A percentile compares a stretch with the other conserved stretches of the same genome.
Evolutionary conservation across 2,888 invertebrate genomes (phyloP).

Genomic region (Dryococelus australis): DNA sequence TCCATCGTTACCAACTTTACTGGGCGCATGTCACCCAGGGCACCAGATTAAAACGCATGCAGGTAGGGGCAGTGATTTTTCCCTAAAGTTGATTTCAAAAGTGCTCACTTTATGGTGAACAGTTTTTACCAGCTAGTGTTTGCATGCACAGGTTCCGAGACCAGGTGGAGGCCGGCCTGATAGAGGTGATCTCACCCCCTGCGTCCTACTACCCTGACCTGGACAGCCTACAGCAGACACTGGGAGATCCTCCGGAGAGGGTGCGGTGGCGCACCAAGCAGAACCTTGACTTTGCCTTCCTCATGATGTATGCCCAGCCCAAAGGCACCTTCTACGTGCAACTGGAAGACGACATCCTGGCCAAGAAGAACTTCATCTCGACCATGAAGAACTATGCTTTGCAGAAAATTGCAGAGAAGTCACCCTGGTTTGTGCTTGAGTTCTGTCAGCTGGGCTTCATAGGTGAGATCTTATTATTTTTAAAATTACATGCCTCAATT

Average conservation of each 20-base stretch:
- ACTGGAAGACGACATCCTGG: slow-evolving; percentile 93
- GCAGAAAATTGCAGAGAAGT: slow-evolving; percentile 75
- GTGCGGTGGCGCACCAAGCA: slow-evolving; percentile 94
- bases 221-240: slow-evolving; percentile 74
- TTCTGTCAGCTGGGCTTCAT: slow-evolving; percentile 95
- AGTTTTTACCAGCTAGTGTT: too few species aligned
- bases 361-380: slow-evolving; percentile 82
- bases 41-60: too few species aligned
- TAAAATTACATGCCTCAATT: neutral
- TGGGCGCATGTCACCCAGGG: too few species aligned
- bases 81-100: too few species aligned
- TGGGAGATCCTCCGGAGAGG: slow-evolving; percentile 86
- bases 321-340: slow-evolving; percentile 91
- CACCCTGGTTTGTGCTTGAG: slow-evolving; percentile 91
- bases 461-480: slow-evolving; percentile 62
- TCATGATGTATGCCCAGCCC: slow-evolving; percentile 92
- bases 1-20: too few species aligned
- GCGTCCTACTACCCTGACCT: slow-evolving; percentile 88
- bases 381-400: slow-evolving; percentile 86
- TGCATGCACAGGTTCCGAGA: slow-evolving; percentile 70
- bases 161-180: slow-evolving; percentile 78
- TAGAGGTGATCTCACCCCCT: slow-evolving; percentile 89
- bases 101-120: too few species aligned
- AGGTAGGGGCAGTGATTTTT: too few species aligned
- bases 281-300: slow-evolving; percentile 90